phyloP scores from a whole-genome alignment of 2,797 vertebrate genomes.

The Rhynchonycteris naso region DNA sequence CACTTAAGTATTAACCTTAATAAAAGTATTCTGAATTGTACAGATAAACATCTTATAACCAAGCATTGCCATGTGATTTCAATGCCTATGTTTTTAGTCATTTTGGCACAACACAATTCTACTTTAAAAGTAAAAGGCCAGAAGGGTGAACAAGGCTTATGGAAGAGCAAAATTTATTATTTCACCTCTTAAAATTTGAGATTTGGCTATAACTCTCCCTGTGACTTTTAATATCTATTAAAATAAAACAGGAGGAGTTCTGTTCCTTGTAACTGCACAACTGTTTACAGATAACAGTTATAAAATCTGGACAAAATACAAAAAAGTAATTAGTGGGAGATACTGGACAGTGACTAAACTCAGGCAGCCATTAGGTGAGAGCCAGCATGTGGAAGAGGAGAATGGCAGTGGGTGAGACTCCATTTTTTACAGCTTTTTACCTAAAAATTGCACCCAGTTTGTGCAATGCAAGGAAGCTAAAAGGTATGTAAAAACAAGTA shows the following conservation, averaged over 20 bases:
- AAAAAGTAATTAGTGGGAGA: not conserved
- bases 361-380: not conserved
- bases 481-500: not conserved
- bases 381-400: not conserved
- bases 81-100: not conserved
- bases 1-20: conserved; percentile 34
- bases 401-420: not conserved
- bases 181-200: not conserved
- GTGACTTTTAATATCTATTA: not conserved
- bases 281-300: not conserved
- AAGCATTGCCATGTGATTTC: not conserved
- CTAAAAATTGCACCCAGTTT: not conserved
- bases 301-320: not conserved
- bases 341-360: not conserved
- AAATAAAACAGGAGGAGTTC: not conserved
- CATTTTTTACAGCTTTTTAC: not conserved
- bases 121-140: not conserved
- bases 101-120: not conserved
- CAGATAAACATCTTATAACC: not conserved
- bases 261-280: not conserved
- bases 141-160: not conserved
- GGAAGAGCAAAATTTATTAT: not conserved
- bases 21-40: conserved; percentile 25
- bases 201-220: not conserved
- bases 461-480: not conserved